Conservation (phyloP, 1,140 invertebrate species). For the Bombus affinis region DNA sequence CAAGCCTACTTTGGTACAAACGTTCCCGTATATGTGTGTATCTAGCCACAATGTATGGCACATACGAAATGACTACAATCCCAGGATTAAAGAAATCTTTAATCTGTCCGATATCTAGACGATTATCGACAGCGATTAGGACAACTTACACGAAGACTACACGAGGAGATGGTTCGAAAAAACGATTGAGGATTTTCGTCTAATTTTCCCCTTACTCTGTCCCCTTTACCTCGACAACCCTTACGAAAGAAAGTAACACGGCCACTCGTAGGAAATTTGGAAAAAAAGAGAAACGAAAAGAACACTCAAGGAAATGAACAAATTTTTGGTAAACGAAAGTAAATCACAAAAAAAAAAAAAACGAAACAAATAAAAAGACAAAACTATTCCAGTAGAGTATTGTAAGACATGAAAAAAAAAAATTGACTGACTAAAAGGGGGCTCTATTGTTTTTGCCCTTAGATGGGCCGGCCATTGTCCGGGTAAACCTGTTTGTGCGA, state of each 20-base stretch:
- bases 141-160: background rate
- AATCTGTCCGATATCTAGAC: background rate
- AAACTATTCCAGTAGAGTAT: slow-evolving; percentile 62
- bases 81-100: background rate
- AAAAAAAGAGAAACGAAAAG: background rate
- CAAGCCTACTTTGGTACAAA: background rate
- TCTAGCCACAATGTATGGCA: no score
- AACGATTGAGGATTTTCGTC: background rate
- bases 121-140: background rate
- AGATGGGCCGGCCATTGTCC: slow-evolving; percentile 96
- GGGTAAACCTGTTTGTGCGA: slow-evolving; percentile 97
- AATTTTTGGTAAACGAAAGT: background rate
- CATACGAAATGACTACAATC: background rate
- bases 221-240: background rate
- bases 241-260: background rate
- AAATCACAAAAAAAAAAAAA: background rate
- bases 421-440: slow-evolving; percentile 77
- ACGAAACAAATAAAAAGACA: background rate
- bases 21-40: background rate
- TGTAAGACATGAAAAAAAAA: slow-evolving; percentile 64
- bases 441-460: slow-evolving; percentile 84
- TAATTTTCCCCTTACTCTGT: background rate
- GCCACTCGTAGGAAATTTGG: background rate
- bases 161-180: background rate
- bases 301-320: background rate